Conservation (phyloP, 2,113 vertebrate species). For the Corvus moneduloides region DNA sequence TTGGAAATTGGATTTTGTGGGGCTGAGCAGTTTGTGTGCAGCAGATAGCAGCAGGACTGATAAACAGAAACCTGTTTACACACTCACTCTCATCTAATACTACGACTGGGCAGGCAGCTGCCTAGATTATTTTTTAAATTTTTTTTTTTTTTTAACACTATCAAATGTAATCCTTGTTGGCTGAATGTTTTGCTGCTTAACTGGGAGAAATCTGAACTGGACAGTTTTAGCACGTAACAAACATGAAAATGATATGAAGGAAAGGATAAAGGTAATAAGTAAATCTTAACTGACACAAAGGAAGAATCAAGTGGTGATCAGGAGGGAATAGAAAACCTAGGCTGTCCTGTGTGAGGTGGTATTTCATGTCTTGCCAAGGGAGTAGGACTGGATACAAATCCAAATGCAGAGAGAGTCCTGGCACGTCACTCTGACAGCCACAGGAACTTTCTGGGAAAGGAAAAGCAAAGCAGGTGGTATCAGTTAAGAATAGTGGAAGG, state of each 20-base stretch:
- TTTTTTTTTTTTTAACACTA: neutral
- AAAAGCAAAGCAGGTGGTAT: constrained; percentile 17
- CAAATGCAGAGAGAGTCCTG: neutral
- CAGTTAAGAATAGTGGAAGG: neutral
- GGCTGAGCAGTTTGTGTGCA: constrained; percentile 55
- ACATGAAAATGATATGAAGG: neutral
- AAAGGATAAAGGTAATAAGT: neutral
- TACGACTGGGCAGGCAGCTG: neutral
- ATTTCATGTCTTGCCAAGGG: neutral
- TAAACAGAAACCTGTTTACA: constrained; percentile 64
- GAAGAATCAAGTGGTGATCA: neutral
- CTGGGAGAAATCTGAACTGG: neutral
- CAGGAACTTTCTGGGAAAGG: neutral
- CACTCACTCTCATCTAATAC: constrained; percentile 8
- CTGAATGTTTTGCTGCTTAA: neutral
- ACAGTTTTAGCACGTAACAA: neutral
- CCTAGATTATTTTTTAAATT: neutral
- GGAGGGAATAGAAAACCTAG: neutral
- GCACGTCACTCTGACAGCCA: neutral
- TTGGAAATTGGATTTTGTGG: constrained; percentile 66
- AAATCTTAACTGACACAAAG: neutral
- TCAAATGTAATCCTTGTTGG: neutral
- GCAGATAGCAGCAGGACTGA: constrained; percentile 51
- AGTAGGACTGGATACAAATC: neutral
- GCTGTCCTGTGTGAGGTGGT: neutral